Evolutionary conservation across 2,797 vertebrate genomes (phyloP).

Genomic region (Spatula clypeata): DNA sequence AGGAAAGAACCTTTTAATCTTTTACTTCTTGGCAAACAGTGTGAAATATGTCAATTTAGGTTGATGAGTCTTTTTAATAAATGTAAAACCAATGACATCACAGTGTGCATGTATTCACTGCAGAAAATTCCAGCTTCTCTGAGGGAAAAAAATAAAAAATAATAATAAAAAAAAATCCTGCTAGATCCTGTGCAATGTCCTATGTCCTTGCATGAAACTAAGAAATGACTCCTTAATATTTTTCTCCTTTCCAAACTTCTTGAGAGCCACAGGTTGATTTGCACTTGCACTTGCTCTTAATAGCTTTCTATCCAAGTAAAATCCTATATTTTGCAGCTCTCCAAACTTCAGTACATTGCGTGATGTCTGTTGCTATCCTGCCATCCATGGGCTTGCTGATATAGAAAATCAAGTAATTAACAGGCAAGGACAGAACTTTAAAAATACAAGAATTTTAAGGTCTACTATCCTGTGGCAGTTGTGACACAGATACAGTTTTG

Average conservation of each 20-base stretch:
- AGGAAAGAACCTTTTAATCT: not conserved
- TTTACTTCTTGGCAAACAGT: not conserved
- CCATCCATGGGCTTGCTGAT: not conserved
- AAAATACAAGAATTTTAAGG: slow-evolving; percentile 32
- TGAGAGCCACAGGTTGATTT: not conserved
- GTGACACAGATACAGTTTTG: slow-evolving; percentile 46
- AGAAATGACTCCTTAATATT: not conserved
- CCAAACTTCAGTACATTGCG: not conserved
- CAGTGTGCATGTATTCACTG: fast-evolving
- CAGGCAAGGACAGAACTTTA: not conserved
- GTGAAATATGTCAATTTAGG: not conserved
- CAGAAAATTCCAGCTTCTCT: not conserved
- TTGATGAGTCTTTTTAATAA: not conserved
- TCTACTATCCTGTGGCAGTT: not conserved
- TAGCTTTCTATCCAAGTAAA: not conserved
- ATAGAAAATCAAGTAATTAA: not conserved
- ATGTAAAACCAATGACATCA: not conserved
- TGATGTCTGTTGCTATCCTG: not conserved
- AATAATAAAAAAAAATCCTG: not conserved
- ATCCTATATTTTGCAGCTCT: not conserved
- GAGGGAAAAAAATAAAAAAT: not conserved
- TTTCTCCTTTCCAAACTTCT: not conserved
- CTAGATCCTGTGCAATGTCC: not conserved
- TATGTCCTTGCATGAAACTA: fast-evolving
- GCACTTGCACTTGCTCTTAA: not conserved